phyloP scores from a whole-genome alignment of 2,888 invertebrate species.

The Sympetrum striolatum region DNA sequence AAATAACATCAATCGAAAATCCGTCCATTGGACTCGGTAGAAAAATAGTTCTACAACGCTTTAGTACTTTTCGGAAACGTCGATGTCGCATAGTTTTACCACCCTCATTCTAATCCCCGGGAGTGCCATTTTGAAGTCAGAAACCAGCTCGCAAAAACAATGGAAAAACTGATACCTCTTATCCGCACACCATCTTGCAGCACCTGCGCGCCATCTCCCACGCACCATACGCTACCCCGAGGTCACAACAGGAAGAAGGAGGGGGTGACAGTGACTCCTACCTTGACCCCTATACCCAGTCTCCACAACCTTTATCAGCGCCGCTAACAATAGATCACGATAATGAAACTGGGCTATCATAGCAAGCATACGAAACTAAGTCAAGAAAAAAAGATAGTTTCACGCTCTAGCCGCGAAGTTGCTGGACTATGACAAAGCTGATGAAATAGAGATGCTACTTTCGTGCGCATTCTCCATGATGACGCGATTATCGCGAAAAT shows the following conservation, averaged over 20 bases:
- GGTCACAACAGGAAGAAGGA: no score
- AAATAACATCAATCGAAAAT: no score
- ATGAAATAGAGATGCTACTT: not conserved
- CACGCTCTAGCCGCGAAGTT: not conserved
- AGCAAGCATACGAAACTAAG: slow-evolving; percentile 15
- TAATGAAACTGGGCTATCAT: not conserved
- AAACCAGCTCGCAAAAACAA: not conserved
- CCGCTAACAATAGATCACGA: not conserved
- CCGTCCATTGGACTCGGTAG: no score
- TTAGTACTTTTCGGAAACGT: no score
- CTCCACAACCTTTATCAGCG: not conserved
- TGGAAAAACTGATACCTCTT: not conserved
- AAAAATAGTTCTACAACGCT: no score
- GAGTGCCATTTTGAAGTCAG: no score
- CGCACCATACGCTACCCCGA: not conserved
- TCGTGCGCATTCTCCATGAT: no score
- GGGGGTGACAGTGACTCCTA: not conserved
- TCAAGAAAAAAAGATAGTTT: not conserved
- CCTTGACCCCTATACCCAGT: not conserved
- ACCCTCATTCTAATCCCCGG: no score
- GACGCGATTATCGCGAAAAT: no score
- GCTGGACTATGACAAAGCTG: no score
- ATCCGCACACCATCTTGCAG: not conserved
- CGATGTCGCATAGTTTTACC: no score
- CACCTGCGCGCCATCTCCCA: not conserved